A percentile compares a stretch with the other conserved stretches of the same genome.
These are phyloP conservation scores for Drosophila simulans DNA, from an alignment of 1,140 invertebrate genomes.

Conservation along the genomic window DNA sequence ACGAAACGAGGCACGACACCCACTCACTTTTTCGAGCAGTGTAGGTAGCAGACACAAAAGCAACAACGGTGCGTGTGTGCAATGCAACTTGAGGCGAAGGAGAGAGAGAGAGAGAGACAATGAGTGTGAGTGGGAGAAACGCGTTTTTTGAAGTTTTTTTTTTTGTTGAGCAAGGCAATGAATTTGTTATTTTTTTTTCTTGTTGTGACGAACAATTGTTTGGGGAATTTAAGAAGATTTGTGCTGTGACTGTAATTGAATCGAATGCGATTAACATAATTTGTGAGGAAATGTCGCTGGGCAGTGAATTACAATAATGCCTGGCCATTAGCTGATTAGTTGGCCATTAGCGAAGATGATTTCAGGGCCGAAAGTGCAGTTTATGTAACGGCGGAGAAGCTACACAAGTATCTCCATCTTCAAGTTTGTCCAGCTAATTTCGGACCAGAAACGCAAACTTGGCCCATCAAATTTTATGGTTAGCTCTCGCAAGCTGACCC, in stretches of 20 bases:
- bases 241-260: conserved; percentile 67
- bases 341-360: conserved; percentile 60
- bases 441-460: conserved; percentile 35
- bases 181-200: conserved; percentile 39
- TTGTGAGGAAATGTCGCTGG: conserved; percentile 41
- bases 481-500: conserved; percentile 19
- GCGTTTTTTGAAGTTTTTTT: conserved; percentile 25
- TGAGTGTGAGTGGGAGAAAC: conserved; percentile 27
- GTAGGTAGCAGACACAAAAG: conserved; percentile 26
- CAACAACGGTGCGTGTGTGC: conserved; percentile 19
- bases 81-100: conserved; percentile 3
- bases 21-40: conserved; percentile 39
- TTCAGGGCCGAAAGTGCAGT: conserved; percentile 39
- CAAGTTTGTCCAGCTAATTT: conserved; percentile 29
- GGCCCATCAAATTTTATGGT: conserved; percentile 65
- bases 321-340: conserved; percentile 72
- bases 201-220: conserved; percentile 28
- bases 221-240: conserved; percentile 45
- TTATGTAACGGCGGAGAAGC: conserved; percentile 19
- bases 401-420: conserved; percentile 12
- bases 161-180: conserved; percentile 54
- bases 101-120: neutral
- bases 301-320: conserved; percentile 68
- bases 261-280: conserved; percentile 83
- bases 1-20: conserved; percentile 32